Conservation (phyloP, 92 coral and sea anemone genomes). For the Umimayanthus kanabou region DNA sequence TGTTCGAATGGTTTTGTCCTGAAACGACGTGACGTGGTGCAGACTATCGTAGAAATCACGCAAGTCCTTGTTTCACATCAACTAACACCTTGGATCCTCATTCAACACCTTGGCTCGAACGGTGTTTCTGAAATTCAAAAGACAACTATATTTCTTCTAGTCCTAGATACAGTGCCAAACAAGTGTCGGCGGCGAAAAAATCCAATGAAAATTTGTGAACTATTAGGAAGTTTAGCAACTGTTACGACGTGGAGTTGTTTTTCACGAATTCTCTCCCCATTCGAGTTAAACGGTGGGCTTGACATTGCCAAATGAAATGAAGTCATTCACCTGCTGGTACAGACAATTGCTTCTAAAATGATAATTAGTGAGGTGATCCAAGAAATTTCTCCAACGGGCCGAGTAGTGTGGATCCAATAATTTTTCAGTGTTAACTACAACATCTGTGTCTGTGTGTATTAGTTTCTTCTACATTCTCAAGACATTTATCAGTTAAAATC, state of each 20-base stretch:
- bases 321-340: not conserved
- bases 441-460: too few relatives aligned
- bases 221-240: not conserved
- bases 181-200: not conserved
- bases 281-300: not conserved
- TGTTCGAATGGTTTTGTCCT: too few relatives aligned
- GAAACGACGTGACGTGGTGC: too few relatives aligned
- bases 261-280: not conserved
- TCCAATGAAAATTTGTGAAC: not conserved
- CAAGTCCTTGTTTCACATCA: too few relatives aligned
- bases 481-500: not conserved
- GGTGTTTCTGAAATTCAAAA: too few relatives aligned
- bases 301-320: not conserved
- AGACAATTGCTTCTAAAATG: too few relatives aligned
- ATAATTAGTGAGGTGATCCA: not conserved
- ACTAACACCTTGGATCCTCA: too few relatives aligned
- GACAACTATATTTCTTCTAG: too few relatives aligned
- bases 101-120: too few relatives aligned
- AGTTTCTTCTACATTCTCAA: too few relatives aligned
- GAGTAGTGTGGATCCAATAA: not conserved
- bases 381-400: not conserved
- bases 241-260: not conserved
- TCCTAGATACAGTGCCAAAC: not conserved
- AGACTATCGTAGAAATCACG: too few relatives aligned
- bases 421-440: not conserved